These are phyloP conservation scores for Megamerina dolium DNA, from an alignment of 2,888 invertebrate genomes.

Conservation along the genomic window DNA sequence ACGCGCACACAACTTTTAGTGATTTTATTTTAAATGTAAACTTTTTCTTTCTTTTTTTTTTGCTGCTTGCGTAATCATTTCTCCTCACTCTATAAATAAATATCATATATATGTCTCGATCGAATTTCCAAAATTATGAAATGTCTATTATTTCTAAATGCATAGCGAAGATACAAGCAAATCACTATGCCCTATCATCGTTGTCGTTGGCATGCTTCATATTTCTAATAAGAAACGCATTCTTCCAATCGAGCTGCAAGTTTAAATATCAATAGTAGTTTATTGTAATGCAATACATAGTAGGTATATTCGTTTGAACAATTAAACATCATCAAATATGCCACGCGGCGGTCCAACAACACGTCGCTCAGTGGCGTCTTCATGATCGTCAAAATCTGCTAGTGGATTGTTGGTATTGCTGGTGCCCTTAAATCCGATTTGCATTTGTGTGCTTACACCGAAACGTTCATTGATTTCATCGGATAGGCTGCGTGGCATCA, in stretches of 20 bases:
- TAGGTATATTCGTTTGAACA: too few relatives aligned
- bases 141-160: too few relatives aligned
- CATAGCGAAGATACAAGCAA: too few relatives aligned
- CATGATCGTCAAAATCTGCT: slow-evolving; percentile 36
- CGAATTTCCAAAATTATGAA: slow-evolving; percentile 5
- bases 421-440: slow-evolving; percentile 46
- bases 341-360: slow-evolving; percentile 66
- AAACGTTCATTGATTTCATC: slow-evolving; percentile 62
- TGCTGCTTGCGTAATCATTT: too few relatives aligned
- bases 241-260: too few relatives aligned
- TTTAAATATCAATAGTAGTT: too few relatives aligned
- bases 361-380: slow-evolving; percentile 30
- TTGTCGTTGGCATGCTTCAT: too few relatives aligned
- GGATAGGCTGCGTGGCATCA: slow-evolving; percentile 44
- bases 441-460: slow-evolving; percentile 58
- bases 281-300: too few relatives aligned
- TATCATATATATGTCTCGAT: slow-evolving; percentile 4
- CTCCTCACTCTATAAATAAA: slow-evolving; percentile 10
- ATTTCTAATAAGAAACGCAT: too few relatives aligned
- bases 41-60: too few relatives aligned
- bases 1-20: too few relatives aligned
- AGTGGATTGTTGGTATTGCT: slow-evolving; percentile 9
- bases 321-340: slow-evolving; percentile 76
- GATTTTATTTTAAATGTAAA: slow-evolving; percentile 14
- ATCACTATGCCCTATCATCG: too few relatives aligned